Evolutionary conservation across 2,113 vertebrate species (phyloP), one percentile per base, ranked within the genome.

Genomic region (Pogonocichla stellata): DNA sequence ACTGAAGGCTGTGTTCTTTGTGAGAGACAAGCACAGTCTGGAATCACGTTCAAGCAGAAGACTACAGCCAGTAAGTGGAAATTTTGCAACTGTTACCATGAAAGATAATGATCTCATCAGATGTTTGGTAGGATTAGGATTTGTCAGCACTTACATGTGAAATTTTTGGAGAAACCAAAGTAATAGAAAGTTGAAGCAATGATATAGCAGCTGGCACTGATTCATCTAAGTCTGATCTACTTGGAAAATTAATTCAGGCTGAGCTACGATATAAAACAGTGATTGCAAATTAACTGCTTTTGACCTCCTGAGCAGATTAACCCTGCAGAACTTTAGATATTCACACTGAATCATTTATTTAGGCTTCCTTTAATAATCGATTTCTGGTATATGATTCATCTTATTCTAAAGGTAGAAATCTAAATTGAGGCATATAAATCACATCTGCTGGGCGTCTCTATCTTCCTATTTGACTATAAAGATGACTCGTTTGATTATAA

Each of bases 401-500:
- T 88, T 78, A 67, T 92, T 88, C 67, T 90, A 86, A 80, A 88
- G 34, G 51, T 58, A 78, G 43, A 88, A 94, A 56, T 77, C 42
- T 73, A 80, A 92, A 94, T 86, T 51, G 80, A 19, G 29, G 8
- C 28, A 43, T 78, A 88, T 48, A 96, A 93, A 92, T 92, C 88
- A 80, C 51, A 83, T 88, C 81, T 2, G 14, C 74, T 65, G 66
- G 31, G 62, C 0, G 0, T 70, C 67, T 90, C n/a, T 83, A 19
- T 93, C 64, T 86, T 95, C 51, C 64, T 90, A 86, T 92, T 93
- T 93, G 54, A 88, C 72, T 92, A 43, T 83, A 78, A 92, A 84
- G 80, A 96, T 93, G 64, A 83, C 58, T 97, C 0, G 14, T 90
- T 94, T 94, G 91, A 71, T 94, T 94, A 93, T 88, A 95, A 95